Evolutionary conservation across 2,888 invertebrate species (phyloP).

Genomic region (Lamellibrachia columna): DNA sequence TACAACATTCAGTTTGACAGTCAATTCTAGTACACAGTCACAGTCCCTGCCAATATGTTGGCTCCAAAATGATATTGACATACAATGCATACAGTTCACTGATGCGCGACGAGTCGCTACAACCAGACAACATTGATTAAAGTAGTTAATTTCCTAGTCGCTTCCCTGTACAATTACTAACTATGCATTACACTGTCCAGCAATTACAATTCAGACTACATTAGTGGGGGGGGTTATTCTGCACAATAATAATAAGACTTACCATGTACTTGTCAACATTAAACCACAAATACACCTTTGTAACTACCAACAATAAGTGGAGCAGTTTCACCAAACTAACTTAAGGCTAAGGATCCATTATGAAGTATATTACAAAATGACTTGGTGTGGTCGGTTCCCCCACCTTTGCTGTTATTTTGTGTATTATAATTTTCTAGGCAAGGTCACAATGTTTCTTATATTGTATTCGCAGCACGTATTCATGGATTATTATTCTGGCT

Average conservation of each 20-base stretch:
- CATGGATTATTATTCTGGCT: too few species aligned
- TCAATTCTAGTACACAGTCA: neutral
- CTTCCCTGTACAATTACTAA: neutral
- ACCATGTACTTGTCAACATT: too few species aligned
- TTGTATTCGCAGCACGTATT: too few species aligned
- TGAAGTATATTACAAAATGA: too few species aligned
- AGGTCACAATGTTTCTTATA: too few species aligned
- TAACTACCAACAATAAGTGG: neutral
- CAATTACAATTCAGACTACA: neutral
- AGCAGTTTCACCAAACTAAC: neutral
- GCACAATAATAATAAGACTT: too few species aligned
- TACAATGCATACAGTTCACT: neutral
- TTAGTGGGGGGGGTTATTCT: neutral
- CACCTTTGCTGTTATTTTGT: too few species aligned
- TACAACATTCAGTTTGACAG: neutral
- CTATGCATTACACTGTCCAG: neutral
- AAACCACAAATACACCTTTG: neutral
- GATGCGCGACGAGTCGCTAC: neutral
- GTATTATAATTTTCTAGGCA: too few species aligned
- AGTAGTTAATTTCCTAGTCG: neutral
- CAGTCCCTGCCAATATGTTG: neutral
- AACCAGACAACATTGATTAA: neutral
- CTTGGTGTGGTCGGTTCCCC: too few species aligned
- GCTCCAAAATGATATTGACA: neutral
- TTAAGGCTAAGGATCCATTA: too few species aligned